These are phyloP conservation scores for Synergus laeviventris DNA, from an alignment of 2,888 invertebrate species.

Conservation along the genomic window DNA sequence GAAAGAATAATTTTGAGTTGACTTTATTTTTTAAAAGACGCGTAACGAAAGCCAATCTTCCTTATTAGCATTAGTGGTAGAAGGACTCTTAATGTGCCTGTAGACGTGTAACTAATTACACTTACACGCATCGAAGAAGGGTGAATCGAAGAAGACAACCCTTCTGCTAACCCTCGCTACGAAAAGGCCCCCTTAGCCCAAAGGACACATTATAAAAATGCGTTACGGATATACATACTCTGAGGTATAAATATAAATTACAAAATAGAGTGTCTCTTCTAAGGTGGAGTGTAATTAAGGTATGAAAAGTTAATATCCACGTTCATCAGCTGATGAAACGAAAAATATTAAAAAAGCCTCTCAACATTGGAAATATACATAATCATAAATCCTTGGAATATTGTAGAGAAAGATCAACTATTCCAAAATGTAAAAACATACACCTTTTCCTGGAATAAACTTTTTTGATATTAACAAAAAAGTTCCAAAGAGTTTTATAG, in stretches of 20 bases:
- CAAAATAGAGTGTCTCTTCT: conserved; percentile 18
- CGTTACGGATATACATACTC: conserved; percentile 55
- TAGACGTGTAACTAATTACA: conserved; percentile 3
- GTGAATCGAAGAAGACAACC: neutral
- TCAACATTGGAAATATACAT: neutral
- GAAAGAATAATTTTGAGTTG: too few relatives aligned
- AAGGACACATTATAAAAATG: conserved; percentile 60
- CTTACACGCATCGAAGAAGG: conserved; percentile 3
- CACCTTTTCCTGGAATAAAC: neutral
- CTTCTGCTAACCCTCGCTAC: neutral
- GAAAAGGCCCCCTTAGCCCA: conserved; percentile 47
- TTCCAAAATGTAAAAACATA: neutral
- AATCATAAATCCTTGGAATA: neutral
- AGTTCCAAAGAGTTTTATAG: conserved; percentile 13
- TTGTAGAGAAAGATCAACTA: neutral
- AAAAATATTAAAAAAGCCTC: neutral
- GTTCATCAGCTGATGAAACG: neutral
- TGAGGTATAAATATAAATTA: conserved; percentile 33
- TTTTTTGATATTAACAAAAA: neutral
- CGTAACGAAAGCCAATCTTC: neutral
- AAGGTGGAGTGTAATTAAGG: neutral
- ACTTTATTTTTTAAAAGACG: neutral
- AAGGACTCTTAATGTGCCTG: neutral
- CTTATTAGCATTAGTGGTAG: neutral
- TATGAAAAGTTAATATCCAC: conserved; percentile 12